Evolutionary conservation across 1,140 invertebrate genomes (phyloP), one percentile per base, ranked within the genome.

Genomic region (Camponotus pennsylvanicus): DNA sequence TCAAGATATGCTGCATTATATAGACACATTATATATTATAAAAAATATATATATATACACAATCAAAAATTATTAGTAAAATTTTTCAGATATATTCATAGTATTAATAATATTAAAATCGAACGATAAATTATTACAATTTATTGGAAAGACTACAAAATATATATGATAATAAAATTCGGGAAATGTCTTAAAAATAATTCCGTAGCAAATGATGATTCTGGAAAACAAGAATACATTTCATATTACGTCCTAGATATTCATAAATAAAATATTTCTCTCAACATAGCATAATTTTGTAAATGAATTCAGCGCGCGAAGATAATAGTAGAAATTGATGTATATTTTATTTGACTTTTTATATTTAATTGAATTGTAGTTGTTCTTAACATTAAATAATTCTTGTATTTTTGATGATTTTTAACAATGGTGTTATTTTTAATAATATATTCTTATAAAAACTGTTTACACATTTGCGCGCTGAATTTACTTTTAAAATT

Each of bases 241-340:
- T 63, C 4, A 27, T 73, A 2, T 0, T 7, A 0, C 7, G 6
- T 1, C 15, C 27, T 42, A 77, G 9, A 78, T 34, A 45, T 34
- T 21, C 64, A 75, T 63, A 77, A 27, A 77, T 42, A 42, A 45
- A 32, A 6, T 18, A 8, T 66, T 66, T 78, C 0, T 78, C 8
- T 1, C 45, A 49, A 64, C 9, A 21, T 34, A 21, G 13, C n/a
- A 78, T 66, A 78, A 64, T 5, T 78, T 27, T 11, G 15, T 9
- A 64, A 77, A 21, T 18, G 13, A 45, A 66, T 32, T 66, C 11
- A 11, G 21, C 3, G 61, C 6, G 6, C 1, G 5, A 63, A 32
- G 13, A 63, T 63, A 15, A 63, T 64, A 32, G 6, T 64, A 32
- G 6, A 59, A 76, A 13, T 27, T 13, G 11, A 4, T 18, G 61